Evolutionary conservation across 1,140 invertebrate species (phyloP).

Genomic region (Yoshiicerus persimilis): DNA sequence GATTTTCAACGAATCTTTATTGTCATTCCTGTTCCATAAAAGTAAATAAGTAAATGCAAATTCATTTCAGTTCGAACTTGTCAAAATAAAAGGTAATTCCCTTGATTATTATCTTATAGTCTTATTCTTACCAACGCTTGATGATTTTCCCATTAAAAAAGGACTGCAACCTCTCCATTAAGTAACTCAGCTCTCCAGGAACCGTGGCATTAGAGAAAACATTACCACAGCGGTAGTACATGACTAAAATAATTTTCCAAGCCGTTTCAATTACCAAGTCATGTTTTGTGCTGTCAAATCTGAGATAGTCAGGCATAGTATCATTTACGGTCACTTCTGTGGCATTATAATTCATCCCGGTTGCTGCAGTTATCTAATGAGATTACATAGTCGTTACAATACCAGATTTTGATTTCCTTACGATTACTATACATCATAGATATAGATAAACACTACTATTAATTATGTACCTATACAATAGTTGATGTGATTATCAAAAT

Average conservation of each 20-base stretch:
- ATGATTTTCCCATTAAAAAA: background rate
- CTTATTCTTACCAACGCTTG: background rate
- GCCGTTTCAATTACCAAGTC: background rate
- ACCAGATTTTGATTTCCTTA: too few relatives aligned
- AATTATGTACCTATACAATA: too few relatives aligned
- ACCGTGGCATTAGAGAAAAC: background rate
- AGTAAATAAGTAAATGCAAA: too few relatives aligned
- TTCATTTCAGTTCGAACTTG: too few relatives aligned
- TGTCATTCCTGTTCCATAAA: background rate
- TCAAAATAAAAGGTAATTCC: too few relatives aligned
- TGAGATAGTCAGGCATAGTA: background rate
- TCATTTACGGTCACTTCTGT: background rate
- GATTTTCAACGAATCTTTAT: background rate
- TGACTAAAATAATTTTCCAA: background rate
- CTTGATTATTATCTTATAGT: too few relatives aligned
- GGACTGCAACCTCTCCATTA: background rate
- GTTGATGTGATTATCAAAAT: too few relatives aligned
- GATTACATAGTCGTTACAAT: too few relatives aligned
- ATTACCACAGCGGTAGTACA: background rate
- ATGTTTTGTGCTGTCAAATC: background rate
- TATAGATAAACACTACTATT: too few relatives aligned
- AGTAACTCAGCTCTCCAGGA: background rate
- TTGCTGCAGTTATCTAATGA: background rate
- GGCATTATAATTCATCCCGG: background rate
- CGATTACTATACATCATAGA: too few relatives aligned